Evolutionary conservation across 2,888 invertebrate genomes (phyloP).

Genomic region (Torymus aiolomorphi): DNA sequence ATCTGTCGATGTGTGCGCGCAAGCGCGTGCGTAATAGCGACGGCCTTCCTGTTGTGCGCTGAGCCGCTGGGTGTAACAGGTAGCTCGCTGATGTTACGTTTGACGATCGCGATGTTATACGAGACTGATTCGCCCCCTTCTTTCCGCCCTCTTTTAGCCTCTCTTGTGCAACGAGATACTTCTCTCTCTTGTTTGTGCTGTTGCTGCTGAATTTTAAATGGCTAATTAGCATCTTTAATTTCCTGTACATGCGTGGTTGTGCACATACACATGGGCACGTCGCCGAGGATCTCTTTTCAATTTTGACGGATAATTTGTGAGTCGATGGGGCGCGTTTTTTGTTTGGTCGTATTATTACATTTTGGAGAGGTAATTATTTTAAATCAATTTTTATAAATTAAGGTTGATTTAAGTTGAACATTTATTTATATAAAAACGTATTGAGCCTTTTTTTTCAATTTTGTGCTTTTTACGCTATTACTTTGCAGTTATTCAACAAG

Average conservation of each 20-base stretch:
- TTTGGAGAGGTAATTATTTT: slow-evolving; percentile 10
- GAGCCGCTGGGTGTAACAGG: slow-evolving; percentile 6
- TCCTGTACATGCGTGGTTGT: neutral
- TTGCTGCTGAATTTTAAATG: slow-evolving; percentile 41
- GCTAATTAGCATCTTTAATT: slow-evolving; percentile 53
- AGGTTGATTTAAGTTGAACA: no score
- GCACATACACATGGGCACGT: neutral
- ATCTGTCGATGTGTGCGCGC: slow-evolving; percentile 30
- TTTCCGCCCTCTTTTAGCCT: slow-evolving; percentile 43
- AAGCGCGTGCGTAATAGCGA: neutral
- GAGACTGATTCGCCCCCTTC: slow-evolving; percentile 35
- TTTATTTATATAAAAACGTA: no score
- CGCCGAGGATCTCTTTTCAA: slow-evolving; percentile 8
- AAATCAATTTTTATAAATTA: slow-evolving; percentile 7
- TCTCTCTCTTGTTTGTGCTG: neutral
- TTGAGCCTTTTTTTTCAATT: no score
- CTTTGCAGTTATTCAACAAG: no score
- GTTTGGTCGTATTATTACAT: neutral
- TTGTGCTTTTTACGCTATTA: no score
- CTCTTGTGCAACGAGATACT: slow-evolving; percentile 38
- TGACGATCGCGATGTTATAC: slow-evolving; percentile 17
- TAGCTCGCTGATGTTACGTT: slow-evolving; percentile 2
- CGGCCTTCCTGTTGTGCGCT: no score
- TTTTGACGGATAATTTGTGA: slow-evolving; percentile 29
- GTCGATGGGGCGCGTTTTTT: neutral